Evolutionary conservation across 1,140 invertebrate genomes (phyloP).

Genomic region (Chironomus tepperi): DNA sequence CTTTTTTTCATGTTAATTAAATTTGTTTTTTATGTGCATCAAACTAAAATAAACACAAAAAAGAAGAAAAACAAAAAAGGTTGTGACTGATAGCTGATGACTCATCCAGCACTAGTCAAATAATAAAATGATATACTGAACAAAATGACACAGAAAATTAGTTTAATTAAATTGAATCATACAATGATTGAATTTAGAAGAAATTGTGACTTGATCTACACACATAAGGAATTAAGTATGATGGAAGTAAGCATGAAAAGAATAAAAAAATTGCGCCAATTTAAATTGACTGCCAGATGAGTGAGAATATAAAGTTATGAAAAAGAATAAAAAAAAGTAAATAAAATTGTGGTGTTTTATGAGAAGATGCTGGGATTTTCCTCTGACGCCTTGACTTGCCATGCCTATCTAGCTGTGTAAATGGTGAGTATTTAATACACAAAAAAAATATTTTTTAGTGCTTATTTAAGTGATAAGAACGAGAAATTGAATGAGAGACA

Average conservation of each 20-base stretch:
- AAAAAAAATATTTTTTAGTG: background rate
- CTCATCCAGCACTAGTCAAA: no score
- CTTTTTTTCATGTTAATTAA: background rate
- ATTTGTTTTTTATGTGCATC: background rate
- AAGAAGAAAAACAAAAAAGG: background rate
- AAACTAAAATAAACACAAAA: background rate
- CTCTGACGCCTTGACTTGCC: background rate
- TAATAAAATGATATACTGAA: no score
- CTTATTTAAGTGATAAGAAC: background rate
- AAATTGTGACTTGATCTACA: no score
- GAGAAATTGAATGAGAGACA: no score
- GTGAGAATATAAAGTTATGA: background rate
- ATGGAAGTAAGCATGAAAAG: background rate
- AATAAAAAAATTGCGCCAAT: conserved; percentile 6
- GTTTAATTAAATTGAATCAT: conserved; percentile 15
- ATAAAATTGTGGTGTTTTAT: no score
- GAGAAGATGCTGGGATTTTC: background rate
- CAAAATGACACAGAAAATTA: background rate
- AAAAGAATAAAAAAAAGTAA: no score
- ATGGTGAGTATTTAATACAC: background rate
- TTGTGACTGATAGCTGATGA: background rate
- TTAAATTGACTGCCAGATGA: conserved; percentile 5
- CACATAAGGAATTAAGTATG: background rate
- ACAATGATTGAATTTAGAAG: background rate
- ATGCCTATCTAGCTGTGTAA: background rate